These are phyloP conservation scores for Hipposideros larvatus DNA, from an alignment of 2,797 vertebrate genomes.

Conservation along the genomic window DNA sequence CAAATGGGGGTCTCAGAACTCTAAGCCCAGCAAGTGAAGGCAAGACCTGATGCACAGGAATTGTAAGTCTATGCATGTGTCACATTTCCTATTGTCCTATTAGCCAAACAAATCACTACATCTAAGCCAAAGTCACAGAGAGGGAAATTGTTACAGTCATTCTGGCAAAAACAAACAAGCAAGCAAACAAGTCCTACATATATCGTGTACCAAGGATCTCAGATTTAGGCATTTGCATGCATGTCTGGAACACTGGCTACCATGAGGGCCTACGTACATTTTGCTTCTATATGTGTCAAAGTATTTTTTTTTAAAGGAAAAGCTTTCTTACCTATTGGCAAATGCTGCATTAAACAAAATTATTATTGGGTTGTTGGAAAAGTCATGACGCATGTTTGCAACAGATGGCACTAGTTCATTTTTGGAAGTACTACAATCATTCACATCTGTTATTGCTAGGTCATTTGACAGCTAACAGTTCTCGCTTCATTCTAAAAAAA, in stretches of 20 bases:
- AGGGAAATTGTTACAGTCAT: neutral
- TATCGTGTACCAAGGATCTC: neutral
- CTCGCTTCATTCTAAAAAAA: too few species aligned
- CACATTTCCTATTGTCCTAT: neutral
- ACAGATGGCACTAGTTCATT: too few species aligned
- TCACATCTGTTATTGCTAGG: too few species aligned
- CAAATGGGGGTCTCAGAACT: neutral
- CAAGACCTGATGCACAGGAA: neutral
- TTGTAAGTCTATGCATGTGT: neutral
- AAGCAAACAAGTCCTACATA: neutral
- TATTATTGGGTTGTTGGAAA: neutral
- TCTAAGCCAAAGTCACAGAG: neutral
- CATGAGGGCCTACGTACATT: neutral
- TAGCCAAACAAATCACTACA: neutral
- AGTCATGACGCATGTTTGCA: too few species aligned
- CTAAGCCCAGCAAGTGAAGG: neutral
- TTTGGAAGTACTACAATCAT: too few species aligned
- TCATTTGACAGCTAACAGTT: too few species aligned
- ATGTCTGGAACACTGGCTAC: neutral
- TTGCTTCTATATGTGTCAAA: neutral
- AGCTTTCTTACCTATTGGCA: neutral
- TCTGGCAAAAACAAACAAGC: neutral
- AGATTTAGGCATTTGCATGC: neutral
- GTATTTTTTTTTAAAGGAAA: neutral
- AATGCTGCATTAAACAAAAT: neutral